Percentiles rank a stretch among this genome's conserved stretches.
Evolutionary conservation across 2,113 vertebrate species (phyloP).

Genomic region (Hiodon tergisus): DNA sequence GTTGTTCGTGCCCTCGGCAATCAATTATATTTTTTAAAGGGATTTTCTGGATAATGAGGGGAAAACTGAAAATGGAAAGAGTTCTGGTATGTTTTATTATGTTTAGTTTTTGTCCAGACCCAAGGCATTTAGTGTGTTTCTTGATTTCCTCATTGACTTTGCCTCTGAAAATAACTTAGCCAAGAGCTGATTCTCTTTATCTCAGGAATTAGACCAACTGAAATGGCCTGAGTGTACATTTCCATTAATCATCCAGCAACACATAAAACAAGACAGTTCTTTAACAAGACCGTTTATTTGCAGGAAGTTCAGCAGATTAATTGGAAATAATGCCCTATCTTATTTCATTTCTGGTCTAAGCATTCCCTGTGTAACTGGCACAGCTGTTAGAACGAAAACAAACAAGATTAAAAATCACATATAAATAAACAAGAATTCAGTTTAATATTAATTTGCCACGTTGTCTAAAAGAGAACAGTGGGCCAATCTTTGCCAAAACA

Average conservation of each 20-base stretch:
- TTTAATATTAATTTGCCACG: slow-evolving; percentile 17
- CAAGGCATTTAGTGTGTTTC: slow-evolving; percentile 51
- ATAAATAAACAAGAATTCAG: slow-evolving; percentile 65
- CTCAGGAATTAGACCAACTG: slow-evolving; percentile 94
- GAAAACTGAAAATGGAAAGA: too few species aligned
- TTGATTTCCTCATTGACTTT: slow-evolving; percentile 59
- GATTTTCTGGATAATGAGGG: too few species aligned
- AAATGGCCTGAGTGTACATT: slow-evolving; percentile 78
- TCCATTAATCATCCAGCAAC: slow-evolving; percentile 79
- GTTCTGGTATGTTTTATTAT: too few species aligned
- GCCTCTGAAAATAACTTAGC: slow-evolving; percentile 79
- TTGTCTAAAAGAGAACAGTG: slow-evolving; percentile 65
- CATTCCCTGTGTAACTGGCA: slow-evolving; percentile 59
- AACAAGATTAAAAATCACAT: slow-evolving; percentile 57
- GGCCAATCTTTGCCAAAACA: slow-evolving; percentile 66
- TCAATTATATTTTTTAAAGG: too few species aligned
- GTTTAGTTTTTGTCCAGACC: slow-evolving; percentile 21
- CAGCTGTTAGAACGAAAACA: slow-evolving; percentile 68
- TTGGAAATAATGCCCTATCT: slow-evolving; percentile 6
- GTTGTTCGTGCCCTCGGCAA: too few species aligned
- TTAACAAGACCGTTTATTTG: too few species aligned
- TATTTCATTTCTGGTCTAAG: slow-evolving; percentile 17
- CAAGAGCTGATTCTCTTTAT: slow-evolving; percentile 84
- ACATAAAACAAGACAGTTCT: slow-evolving; percentile 24
- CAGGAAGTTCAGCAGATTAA: slow-evolving; percentile 14